A percentile compares a stretch with the other conserved stretches of the same genome.
Conservation (phyloP, 1,140 invertebrate species). For the Eueides isabella region DNA sequence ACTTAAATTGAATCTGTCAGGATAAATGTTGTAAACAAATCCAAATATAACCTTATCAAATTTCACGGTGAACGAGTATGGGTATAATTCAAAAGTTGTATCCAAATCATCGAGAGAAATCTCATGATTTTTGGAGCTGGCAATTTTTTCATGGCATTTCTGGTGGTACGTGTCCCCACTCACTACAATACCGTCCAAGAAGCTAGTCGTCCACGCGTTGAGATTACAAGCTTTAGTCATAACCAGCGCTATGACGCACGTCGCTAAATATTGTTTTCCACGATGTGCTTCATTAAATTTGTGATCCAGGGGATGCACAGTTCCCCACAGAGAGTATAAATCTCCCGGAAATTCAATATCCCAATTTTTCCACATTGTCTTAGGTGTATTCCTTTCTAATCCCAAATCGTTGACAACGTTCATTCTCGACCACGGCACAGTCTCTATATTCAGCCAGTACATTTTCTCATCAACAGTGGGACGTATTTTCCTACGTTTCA, state of each 20-base stretch:
- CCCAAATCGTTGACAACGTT: conserved; percentile 78
- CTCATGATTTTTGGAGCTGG: conserved; percentile 58
- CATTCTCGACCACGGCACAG: conserved; percentile 81
- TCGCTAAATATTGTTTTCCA: conserved; percentile 83
- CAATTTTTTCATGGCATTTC: conserved; percentile 70
- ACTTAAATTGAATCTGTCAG: conserved; percentile 84
- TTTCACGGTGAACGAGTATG: conserved; percentile 82
- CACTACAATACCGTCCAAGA: conserved; percentile 84
- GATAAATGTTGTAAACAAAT: conserved; percentile 82
- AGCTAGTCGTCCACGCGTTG: conserved; percentile 83
- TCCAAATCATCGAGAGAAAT: conserved; percentile 81
- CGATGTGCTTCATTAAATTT: conserved; percentile 71
- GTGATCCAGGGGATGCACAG: conserved; percentile 80
- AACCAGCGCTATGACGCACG: conserved; percentile 81
- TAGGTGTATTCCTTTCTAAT: conserved; percentile 71
- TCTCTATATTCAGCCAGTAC: conserved; percentile 81
- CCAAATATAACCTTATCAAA: conserved; percentile 83
- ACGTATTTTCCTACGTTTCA: conserved; percentile 54
- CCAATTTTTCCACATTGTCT: conserved; percentile 83
- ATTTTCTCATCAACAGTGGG: conserved; percentile 79
- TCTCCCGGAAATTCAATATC: conserved; percentile 85
- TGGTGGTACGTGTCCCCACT: conserved; percentile 82
- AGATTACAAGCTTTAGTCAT: conserved; percentile 83
- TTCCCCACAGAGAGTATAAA: conserved; percentile 84
- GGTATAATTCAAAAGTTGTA: conserved; percentile 82